Base-by-base conservation (phyloP, 2,113 vertebrate genomes). In the Misgurnus mizolepis region DNA sequence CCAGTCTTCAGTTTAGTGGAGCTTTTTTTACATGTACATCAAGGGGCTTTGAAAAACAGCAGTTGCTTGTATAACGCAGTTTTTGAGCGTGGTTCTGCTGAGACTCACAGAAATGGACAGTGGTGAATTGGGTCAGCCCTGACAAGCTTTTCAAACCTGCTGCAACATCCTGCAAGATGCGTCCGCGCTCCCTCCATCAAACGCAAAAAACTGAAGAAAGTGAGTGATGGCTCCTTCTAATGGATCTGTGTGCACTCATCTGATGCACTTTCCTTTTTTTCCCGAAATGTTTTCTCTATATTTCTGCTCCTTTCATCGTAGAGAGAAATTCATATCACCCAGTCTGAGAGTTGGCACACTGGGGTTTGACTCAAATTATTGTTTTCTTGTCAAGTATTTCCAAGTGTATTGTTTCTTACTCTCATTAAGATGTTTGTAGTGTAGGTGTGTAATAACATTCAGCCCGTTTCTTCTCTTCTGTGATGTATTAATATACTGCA, bases 141-240 rank as follows among this genome's bases (percentile, higher is more conserved):
- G 75, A 77, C 75, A 77, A 77, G 75, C 75, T 77, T 77, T 66
- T 66, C 75, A 65, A 66, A 75, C 73, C 73, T 7, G 73, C 73
- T 22, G 43, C 58, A 75, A 75, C 73, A 75, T 75, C 58, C 58
- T 47, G 56, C 71, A 74, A 41, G 71, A 75, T 58, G 34, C 50
- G 17, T 55, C 40, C 41, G 6, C n/a, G 14, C 75, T 66, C 49
- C 62, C 45, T 76, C 60, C 12, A 77, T 77, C 75, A 67, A 67
- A 77, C 15, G 11, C 1, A n/a, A 55, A 66, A 66, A 64, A 55
- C 18, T 4, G 2, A 17, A 76, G 18, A 53, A 62, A 77, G 49
- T 66, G 62, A 77, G 75, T 77, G 73, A 76, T 76, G 62, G 34
- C 14, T 40, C 75, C 61, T 66, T 77, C 65, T 77, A 67, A 77